phyloP scores from a whole-genome alignment of 2,113 vertebrate genomes.

The Apodemus sylvaticus region DNA sequence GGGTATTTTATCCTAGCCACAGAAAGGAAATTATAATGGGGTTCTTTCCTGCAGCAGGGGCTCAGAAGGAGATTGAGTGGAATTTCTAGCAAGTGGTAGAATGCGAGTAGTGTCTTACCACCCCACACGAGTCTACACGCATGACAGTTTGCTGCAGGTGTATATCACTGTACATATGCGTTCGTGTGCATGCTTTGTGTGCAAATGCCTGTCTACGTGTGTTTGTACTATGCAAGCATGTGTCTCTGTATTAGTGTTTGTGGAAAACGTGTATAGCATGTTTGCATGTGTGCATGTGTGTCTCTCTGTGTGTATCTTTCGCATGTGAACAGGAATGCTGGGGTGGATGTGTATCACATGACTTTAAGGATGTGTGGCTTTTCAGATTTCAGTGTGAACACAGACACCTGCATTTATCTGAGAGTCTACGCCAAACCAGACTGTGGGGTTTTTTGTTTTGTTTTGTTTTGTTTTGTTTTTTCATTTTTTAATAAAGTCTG shows the following conservation, averaged over 20 bases:
- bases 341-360: neutral
- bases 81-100: neutral
- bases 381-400: no score
- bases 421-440: neutral
- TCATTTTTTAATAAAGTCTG: constrained; percentile 44
- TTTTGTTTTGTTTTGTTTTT: neutral
- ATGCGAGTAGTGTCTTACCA: no score
- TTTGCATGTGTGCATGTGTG: rapidly evolving
- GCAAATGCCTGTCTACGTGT: neutral
- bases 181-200: neutral
- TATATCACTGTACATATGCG: neutral
- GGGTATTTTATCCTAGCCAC: neutral
- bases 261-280: neutral
- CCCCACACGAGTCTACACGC: rapidly evolving
- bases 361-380: neutral
- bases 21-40: neutral
- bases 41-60: neutral
- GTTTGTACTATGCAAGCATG: neutral
- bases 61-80: neutral
- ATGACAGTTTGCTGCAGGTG: neutral
- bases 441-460: neutral
- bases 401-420: no score
- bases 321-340: neutral
- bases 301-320: neutral
- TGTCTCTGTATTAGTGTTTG: neutral